These are phyloP conservation scores for Nephotettix cincticeps DNA, from an alignment of 1,140 invertebrate genomes.

Conservation along the genomic window DNA sequence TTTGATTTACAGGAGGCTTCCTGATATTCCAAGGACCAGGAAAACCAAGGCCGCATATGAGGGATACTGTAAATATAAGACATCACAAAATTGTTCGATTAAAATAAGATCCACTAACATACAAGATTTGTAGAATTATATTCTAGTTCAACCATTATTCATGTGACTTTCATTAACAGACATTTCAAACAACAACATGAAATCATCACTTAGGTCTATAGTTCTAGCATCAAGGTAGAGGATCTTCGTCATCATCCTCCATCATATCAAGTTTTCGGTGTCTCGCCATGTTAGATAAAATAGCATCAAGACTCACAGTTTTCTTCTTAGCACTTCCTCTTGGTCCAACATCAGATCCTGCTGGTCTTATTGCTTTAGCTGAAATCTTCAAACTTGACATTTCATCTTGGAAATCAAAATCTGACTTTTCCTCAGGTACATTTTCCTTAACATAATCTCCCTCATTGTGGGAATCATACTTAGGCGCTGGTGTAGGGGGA, in stretches of 20 bases:
- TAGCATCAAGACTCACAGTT: constrained; percentile 49
- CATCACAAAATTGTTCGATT: too few relatives aligned
- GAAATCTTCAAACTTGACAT: constrained; percentile 39
- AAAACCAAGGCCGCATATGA: too few relatives aligned
- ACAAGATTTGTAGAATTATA: too few relatives aligned
- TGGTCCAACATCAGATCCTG: constrained; percentile 37
- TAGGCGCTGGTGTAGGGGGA: constrained; percentile 43
- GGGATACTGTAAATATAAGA: too few relatives aligned
- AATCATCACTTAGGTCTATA: too few relatives aligned
- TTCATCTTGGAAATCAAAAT: constrained; percentile 50
- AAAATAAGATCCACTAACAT: too few relatives aligned
- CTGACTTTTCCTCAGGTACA: constrained; percentile 42
- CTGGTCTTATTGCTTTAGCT: constrained; percentile 28
- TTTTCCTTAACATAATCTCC: constrained; percentile 28
- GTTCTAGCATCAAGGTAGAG: too few relatives aligned
- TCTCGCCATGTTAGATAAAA: constrained; percentile 48
- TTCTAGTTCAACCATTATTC: too few relatives aligned
- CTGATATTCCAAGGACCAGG: too few relatives aligned
- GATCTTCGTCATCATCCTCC: constrained; percentile 33
- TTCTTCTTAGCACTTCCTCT: constrained; percentile 50
- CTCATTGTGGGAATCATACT: constrained; percentile 27
- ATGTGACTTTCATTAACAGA: too few relatives aligned
- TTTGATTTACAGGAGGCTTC: too few relatives aligned
- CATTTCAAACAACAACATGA: too few relatives aligned
- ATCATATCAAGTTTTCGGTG: constrained; percentile 45